Evolutionary conservation across 2,888 invertebrate genomes (phyloP).

Genomic region (Cheiracanthium punctorium): DNA sequence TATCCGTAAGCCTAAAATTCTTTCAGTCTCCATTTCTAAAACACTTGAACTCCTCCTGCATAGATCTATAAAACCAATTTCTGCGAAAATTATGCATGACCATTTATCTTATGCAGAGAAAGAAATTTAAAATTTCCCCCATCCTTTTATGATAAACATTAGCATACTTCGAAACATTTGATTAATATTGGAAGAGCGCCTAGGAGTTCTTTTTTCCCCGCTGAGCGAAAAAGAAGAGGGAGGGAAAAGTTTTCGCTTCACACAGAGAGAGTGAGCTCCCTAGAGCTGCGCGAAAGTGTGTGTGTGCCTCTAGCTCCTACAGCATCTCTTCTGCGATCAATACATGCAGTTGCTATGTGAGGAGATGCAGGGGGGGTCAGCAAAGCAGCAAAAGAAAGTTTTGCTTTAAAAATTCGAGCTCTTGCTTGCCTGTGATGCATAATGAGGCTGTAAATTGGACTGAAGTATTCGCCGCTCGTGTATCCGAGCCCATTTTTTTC

Average conservation of each 20-base stretch:
- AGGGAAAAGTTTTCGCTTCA: conserved; percentile 9
- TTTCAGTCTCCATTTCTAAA: neutral
- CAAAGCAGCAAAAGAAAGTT: conserved; percentile 45
- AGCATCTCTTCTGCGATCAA: conserved; percentile 31
- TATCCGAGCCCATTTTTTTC: conserved; percentile 54
- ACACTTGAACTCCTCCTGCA: neutral
- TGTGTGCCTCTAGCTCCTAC: neutral
- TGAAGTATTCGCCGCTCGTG: conserved; percentile 1
- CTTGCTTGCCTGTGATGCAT: conserved; percentile 43
- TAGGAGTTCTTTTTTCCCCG: neutral
- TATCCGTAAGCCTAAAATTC: neutral
- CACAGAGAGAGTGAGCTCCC: conserved; percentile 1
- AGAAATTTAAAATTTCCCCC: neutral
- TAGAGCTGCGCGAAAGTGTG: neutral
- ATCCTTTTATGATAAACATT: neutral
- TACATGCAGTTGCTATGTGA: conserved; percentile 13
- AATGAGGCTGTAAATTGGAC: conserved; percentile 53
- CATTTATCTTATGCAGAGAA: conserved; percentile 1
- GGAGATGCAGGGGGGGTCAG: neutral
- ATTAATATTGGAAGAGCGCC: neutral
- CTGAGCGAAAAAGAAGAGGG: neutral
- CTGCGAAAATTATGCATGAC: neutral
- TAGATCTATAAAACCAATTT: neutral
- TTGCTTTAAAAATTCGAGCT: conserved; percentile 65
- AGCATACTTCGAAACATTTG: conserved; percentile 13